Evolutionary conservation across 2,113 vertebrate species (phyloP).

Genomic region (Danionella cerebrum): DNA sequence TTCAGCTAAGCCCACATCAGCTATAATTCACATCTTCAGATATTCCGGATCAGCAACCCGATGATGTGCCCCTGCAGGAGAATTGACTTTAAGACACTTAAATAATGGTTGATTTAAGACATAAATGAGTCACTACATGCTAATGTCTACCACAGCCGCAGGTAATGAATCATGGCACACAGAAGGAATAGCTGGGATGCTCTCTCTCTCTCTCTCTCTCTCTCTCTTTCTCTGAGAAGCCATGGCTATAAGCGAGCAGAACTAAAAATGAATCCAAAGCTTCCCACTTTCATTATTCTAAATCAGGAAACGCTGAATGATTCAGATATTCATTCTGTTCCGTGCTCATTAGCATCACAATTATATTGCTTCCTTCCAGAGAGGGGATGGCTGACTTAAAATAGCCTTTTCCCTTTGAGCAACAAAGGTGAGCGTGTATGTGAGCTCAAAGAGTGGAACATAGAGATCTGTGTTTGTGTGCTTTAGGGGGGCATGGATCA

Average conservation of each 20-base stretch:
- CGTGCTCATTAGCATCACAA: constrained; percentile 12
- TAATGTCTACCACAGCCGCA: constrained; percentile 1
- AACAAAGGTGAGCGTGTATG: neutral
- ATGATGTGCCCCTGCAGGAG: neutral
- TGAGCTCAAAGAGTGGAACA: neutral
- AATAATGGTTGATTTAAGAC: neutral
- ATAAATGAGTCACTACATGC: constrained; percentile 8
- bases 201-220: too few relatives aligned
- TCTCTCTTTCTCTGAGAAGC: neutral
- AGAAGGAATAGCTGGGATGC: neutral
- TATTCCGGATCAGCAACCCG: neutral
- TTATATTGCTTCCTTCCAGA: constrained; percentile 1
- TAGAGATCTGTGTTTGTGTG: neutral
- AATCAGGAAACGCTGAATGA: constrained; percentile 6
- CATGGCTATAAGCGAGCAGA: neutral
- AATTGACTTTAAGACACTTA: neutral
- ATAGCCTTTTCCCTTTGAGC: neutral
- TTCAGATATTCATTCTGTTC: neutral
- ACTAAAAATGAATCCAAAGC: constrained; percentile 4
- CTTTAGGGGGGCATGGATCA: neutral
- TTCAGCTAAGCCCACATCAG: neutral
- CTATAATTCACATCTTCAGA: neutral
- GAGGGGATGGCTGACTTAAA: neutral
- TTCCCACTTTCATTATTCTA: constrained; percentile 7
- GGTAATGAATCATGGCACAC: neutral